Evolutionary conservation across 2,797 vertebrate species (phyloP).

Genomic region (Coreius guichenoti): DNA sequence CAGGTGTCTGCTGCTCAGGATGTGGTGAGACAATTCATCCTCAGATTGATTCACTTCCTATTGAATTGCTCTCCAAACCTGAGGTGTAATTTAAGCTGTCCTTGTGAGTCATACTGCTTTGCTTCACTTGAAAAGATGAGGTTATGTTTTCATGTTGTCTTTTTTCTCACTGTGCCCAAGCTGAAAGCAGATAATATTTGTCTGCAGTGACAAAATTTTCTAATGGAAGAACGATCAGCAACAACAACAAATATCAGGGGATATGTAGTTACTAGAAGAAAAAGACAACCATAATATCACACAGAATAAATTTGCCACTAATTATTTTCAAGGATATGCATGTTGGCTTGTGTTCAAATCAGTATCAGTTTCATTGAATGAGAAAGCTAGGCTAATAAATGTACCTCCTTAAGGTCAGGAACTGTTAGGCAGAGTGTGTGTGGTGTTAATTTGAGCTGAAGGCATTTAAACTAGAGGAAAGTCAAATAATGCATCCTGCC

Average conservation of each 20-base stretch:
- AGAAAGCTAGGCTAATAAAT: slow-evolving; percentile 56
- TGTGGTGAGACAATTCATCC: slow-evolving; percentile 85
- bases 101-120: slow-evolving; percentile 72
- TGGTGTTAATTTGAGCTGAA: slow-evolving; percentile 58
- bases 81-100: slow-evolving; percentile 79
- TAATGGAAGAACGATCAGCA: background rate
- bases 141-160: slow-evolving; percentile 56
- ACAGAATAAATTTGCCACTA: slow-evolving; percentile 12
- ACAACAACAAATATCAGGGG: background rate
- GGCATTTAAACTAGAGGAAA: slow-evolving; percentile 59
- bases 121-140: slow-evolving; percentile 62
- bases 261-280: background rate
- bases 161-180: slow-evolving; percentile 34
- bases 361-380: slow-evolving; percentile 51
- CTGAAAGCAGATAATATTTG: slow-evolving; percentile 19
- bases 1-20: slow-evolving; percentile 80
- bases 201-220: background rate
- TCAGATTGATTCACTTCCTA: slow-evolving; percentile 85
- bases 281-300: background rate
- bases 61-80: slow-evolving; percentile 81
- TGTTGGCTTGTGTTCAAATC: slow-evolving; percentile 47
- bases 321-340: slow-evolving; percentile 18
- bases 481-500: slow-evolving; percentile 60
- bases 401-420: slow-evolving; percentile 51
- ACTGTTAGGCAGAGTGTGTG: slow-evolving; percentile 43